Evolutionary conservation across 2,888 invertebrate genomes (phyloP).

Genomic region (Microctonus brassicae): DNA sequence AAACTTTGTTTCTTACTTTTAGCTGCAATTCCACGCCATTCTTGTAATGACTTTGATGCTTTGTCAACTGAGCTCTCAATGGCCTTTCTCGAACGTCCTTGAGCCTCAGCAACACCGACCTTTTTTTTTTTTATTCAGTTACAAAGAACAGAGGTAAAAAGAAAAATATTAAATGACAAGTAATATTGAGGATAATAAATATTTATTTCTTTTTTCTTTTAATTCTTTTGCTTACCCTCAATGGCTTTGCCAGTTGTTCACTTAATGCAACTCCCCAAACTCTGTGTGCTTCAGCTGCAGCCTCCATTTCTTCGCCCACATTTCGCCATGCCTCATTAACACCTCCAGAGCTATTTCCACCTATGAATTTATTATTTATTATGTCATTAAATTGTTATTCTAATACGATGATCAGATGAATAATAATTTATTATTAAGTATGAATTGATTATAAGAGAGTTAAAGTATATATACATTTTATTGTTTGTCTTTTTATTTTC

Average conservation of each 20-base stretch:
- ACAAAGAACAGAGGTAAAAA: background rate
- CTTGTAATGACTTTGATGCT: constrained; percentile 82
- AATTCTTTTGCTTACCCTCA: constrained; percentile 74
- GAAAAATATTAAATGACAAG: background rate
- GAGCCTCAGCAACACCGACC: constrained; percentile 78
- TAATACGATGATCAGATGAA: background rate
- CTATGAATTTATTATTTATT: constrained; percentile 46
- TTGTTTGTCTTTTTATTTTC: no score
- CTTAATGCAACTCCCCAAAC: constrained; percentile 82
- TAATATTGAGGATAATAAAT: background rate
- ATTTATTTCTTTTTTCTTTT: background rate
- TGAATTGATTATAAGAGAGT: background rate
- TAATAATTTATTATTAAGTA: constrained; percentile 2
- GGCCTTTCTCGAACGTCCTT: constrained; percentile 73
- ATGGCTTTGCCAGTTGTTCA: constrained; percentile 92
- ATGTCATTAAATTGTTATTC: background rate
- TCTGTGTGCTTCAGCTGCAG: constrained; percentile 91
- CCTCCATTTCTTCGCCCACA: constrained; percentile 92
- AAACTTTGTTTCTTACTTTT: constrained; percentile 93
- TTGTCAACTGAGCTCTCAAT: constrained; percentile 83
- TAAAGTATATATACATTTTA: background rate
- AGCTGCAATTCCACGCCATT: constrained; percentile 88
- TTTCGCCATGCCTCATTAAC: constrained; percentile 93
- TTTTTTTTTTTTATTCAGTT: constrained; percentile 53
- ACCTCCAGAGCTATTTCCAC: constrained; percentile 81